Conservation (phyloP, 2,888 invertebrate species). For the Osedax frankpressi region DNA sequence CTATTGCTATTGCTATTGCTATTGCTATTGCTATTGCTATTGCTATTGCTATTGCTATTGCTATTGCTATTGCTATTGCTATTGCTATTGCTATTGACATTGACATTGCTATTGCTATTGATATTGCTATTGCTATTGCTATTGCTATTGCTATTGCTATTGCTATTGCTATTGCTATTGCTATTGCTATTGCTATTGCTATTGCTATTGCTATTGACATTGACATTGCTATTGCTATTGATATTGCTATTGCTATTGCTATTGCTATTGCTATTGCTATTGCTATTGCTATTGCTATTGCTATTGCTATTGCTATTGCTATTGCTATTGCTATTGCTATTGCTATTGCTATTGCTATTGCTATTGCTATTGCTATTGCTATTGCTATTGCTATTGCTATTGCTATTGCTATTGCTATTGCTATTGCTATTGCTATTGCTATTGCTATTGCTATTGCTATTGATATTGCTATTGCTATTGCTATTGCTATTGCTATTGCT, state of each 20-base stretch:
- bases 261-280: conserved; percentile 21
- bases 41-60: background rate
- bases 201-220: conserved; percentile 19
- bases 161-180: conserved; percentile 20
- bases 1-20: conserved; percentile 19
- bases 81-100: conserved; percentile 7
- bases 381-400: conserved; percentile 11
- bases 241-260: conserved; percentile 16
- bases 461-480: conserved; percentile 19
- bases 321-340: conserved; percentile 13
- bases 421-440: background rate
- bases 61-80: background rate
- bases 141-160: conserved; percentile 5
- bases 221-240: conserved; percentile 20
- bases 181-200: conserved; percentile 20
- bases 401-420: conserved; percentile 11
- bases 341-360: conserved; percentile 8
- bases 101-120: background rate
- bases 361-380: conserved; percentile 12
- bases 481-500: conserved; percentile 20
- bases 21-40: background rate
- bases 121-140: background rate
- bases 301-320: conserved; percentile 22
- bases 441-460: conserved; percentile 17
- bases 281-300: conserved; percentile 20